Evolutionary conservation across 2,888 invertebrate genomes (phyloP).

Genomic region (Chironomus tentans): DNA sequence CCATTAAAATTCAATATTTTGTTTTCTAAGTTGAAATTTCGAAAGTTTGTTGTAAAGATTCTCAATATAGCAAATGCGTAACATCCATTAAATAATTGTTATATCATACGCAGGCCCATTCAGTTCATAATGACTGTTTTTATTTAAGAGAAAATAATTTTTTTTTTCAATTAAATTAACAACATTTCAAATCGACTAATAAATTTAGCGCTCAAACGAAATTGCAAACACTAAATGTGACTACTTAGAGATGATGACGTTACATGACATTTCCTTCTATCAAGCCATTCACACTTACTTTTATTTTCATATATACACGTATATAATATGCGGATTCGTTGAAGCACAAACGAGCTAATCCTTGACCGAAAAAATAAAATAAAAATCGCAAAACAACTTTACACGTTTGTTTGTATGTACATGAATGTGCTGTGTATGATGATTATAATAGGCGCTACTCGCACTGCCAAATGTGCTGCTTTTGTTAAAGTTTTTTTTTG

Average conservation of each 20-base stretch:
- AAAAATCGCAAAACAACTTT: conserved; percentile 6
- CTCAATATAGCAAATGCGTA: not conserved
- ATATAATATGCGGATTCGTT: conserved; percentile 12
- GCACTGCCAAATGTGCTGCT: not conserved
- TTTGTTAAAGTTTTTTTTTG: not conserved
- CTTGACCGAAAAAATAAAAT: conserved; percentile 16
- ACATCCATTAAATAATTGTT: too few species aligned
- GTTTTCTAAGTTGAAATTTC: not conserved
- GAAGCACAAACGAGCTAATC: conserved; percentile 17
- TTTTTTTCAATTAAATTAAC: not conserved
- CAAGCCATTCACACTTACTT: conserved; percentile 9
- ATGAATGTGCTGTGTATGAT: not conserved
- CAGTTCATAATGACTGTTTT: too few species aligned
- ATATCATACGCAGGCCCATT: too few species aligned
- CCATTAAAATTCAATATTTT: not conserved
- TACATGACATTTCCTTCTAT: conserved; percentile 21
- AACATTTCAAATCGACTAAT: not conserved
- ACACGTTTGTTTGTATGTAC: not conserved
- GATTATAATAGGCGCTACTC: not conserved
- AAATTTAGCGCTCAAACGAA: not conserved
- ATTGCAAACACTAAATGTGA: not conserved
- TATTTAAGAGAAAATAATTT: too few species aligned
- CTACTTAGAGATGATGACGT: not conserved
- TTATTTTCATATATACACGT: not conserved
- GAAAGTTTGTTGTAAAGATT: not conserved